A percentile compares a stretch with the other conserved stretches of the same genome.
Evolutionary conservation across 2,888 invertebrate genomes (phyloP).

Genomic region (Ornithoptera alexandrae): DNA sequence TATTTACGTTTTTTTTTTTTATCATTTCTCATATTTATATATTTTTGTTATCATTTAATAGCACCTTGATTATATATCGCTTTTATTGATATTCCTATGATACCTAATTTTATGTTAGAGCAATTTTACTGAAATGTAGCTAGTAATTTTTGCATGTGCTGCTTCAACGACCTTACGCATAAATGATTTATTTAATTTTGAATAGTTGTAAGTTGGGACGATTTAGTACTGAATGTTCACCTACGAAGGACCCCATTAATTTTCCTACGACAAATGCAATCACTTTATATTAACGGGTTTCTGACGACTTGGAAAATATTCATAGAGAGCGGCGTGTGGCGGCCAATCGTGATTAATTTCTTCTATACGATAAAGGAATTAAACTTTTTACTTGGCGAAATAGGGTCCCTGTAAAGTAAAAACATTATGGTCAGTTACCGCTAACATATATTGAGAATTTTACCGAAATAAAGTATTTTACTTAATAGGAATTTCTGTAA

Average conservation of each 20-base stretch:
- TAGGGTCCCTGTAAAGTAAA: conserved; percentile 21
- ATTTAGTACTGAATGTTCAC: conserved; percentile 35
- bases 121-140: conserved; percentile 13
- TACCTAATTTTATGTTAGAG: background rate
- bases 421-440: conserved; percentile 5
- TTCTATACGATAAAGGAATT: conserved; percentile 39
- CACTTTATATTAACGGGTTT: conserved; percentile 47
- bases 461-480: background rate
- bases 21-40: conserved; percentile 32
- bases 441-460: background rate
- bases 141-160: background rate
- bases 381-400: conserved; percentile 29
- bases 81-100: background rate
- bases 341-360: conserved; percentile 55
- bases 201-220: conserved; percentile 1
- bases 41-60: conserved; percentile 20
- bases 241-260: conserved; percentile 42
- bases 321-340: conserved; percentile 44
- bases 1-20: conserved; percentile 36
- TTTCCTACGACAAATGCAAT: conserved; percentile 47
- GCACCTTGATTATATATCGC: background rate
- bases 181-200: conserved; percentile 10
- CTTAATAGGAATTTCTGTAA: background rate
- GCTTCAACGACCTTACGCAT: background rate
- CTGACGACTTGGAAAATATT: conserved; percentile 49